Base-by-base conservation (phyloP, 2,888 invertebrate species). In the Xanthia togata region DNA sequence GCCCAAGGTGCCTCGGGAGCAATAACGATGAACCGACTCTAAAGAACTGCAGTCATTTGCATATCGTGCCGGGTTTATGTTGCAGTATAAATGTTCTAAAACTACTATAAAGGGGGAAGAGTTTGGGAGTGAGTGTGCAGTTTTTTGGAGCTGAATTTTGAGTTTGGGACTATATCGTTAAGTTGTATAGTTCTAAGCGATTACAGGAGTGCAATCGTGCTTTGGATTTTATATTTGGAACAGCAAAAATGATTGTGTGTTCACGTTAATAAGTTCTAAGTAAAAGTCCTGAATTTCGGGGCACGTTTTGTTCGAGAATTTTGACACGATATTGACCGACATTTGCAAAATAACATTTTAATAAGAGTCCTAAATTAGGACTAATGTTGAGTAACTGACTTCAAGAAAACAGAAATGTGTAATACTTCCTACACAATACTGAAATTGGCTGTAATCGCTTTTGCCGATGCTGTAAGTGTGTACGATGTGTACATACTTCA, bases 31-130 rank as follows among this genome's bases (percentile, higher is more conserved):
- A 91, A 89, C 89, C 83, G 87, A 84, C 86, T 87, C 87, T 92
- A 92, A 93, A 93, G 93, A 92, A 93, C 84, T 92, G 91, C 92
- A 90, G 85, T 92, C 91, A 94, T 94, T 94, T 94, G 91, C 93
- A 94, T 94, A 90, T 91, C 91, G 89, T 87, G 59, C 77, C 76
- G 79, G 83, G 63, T 78, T 70, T 78, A 81, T 84, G 73, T 85
- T 78, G 78, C 81, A 73, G 38, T 78, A 81, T 75, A 76, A 86
- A 90, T 92, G 92, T 86, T 76, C 79, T 82, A 64, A 70, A 82
- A 87, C 75, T 85, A 67, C 73, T 79, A 67, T 82, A 72, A 74
- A 81, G 69, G 69, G 65, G 67, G 12, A 65, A 50, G 70, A 76
- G 41, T 76, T 84, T 62, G 70, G 77, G 55, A 26, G 35, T 41